A percentile compares a stretch with the other conserved stretches of the same genome.
Conservation (phyloP, 2,888 invertebrate genomes). For the Meandrusa payeni region DNA sequence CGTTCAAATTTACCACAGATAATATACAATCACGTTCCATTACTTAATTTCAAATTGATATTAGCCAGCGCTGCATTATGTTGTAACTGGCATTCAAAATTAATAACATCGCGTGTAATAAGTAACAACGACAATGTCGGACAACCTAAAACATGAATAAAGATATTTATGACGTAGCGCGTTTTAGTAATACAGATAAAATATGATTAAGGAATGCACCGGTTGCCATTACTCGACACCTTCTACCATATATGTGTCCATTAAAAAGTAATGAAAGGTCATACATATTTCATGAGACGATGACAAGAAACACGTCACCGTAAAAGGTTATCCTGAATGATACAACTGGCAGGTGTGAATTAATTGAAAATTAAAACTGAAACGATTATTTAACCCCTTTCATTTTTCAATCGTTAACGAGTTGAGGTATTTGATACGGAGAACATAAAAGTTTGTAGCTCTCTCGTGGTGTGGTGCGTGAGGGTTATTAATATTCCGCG, state of each 20-base stretch:
- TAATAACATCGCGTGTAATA: neutral
- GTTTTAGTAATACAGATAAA: neutral
- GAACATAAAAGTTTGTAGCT: constrained; percentile 11
- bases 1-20: constrained; percentile 19
- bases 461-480: constrained; percentile 25
- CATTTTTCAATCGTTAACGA: constrained; percentile 14
- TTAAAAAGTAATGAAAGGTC: constrained; percentile 11
- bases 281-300: constrained; percentile 15
- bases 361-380: constrained; percentile 16
- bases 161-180: too few relatives aligned
- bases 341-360: constrained; percentile 21
- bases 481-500: constrained; percentile 48
- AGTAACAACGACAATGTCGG: neutral
- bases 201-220: neutral
- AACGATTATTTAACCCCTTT: constrained; percentile 10
- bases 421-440: constrained; percentile 6
- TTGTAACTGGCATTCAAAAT: neutral
- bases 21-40: constrained; percentile 10
- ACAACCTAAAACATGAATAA: neutral
- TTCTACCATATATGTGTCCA: constrained; percentile 14
- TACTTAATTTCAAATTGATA: constrained; percentile 14
- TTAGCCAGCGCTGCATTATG: neutral
- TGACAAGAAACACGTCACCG: constrained; percentile 11
- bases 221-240: constrained; percentile 15
- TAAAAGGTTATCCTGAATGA: constrained; percentile 16